Evolutionary conservation across 1,140 invertebrate species (phyloP), one percentile per base, ranked within the genome.

Genomic region (Drosophila lini): DNA sequence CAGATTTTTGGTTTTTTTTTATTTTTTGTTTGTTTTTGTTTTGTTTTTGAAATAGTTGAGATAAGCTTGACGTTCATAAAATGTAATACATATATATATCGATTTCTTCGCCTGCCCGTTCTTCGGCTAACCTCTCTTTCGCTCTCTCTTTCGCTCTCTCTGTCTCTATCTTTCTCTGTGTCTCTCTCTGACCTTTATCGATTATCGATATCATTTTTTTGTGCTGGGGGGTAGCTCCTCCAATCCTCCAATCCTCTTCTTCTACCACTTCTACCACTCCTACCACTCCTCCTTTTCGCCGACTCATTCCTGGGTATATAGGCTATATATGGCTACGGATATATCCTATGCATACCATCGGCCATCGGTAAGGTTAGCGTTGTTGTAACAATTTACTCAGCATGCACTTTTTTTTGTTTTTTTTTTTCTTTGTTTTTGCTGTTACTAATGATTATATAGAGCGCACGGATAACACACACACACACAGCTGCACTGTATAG

Each of bases 11-110:
- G 64, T 47, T 83, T 82, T 80, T 77, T 32, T 32, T 74, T 74
- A 3, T n/a, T 62, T 47, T 80, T 74, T 73, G 69, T 47, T 31
- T n/a, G 4, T 9, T 34, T 34, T 34, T 34, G 11, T 25, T 25
- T 50, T 50, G 68, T 50, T 83, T 89, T 80, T 77, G 83, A 88
- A 90, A 90, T 90, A 86, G 79, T 86, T 85, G 86, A 86, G 85
- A 89, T 90, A 90, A 90, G 85, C 85, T 88, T 89, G 78, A 90
- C 81, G 78, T 81, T 84, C 78, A 74, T 86, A 89, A 89, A 89
- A 90, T 84, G 84, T 89, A 90, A 89, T 89, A 88, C 80, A 88
- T 78, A 86, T 77, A 77, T 68, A 67, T 55, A 55, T 55, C 52
- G 52, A 55, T 61, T 78, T 70, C 68, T 78, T 58, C 9, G 50